Percentiles rank a stretch among this genome's conserved stretches.
Conservation (phyloP, 2,888 invertebrate genomes). For the Cecidostiba fungosa region DNA sequence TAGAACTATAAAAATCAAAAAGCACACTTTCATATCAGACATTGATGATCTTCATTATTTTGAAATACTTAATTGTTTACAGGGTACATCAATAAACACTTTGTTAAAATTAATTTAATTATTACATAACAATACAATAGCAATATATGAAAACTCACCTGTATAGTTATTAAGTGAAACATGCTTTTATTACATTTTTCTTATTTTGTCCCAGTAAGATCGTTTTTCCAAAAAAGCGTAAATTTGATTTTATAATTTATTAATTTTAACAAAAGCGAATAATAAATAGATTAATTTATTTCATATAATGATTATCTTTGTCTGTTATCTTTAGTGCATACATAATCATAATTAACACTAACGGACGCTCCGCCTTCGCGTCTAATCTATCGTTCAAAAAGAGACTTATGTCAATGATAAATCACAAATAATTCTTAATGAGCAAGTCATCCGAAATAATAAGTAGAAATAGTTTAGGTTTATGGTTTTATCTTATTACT, state of each 20-base stretch:
- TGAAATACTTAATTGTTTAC: constrained; percentile 13
- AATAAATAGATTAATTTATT: constrained; percentile 36
- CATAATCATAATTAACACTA: constrained; percentile 30
- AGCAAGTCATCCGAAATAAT: constrained; percentile 5
- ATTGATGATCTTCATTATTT: constrained; percentile 29
- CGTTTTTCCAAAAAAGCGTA: not conserved
- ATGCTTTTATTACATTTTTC: not conserved
- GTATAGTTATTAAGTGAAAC: not conserved
- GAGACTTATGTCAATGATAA: constrained; percentile 9
- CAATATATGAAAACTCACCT: not conserved
- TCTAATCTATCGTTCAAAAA: constrained; percentile 16
- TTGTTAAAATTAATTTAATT: not conserved
- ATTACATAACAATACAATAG: not conserved
- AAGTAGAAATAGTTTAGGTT: constrained; percentile 42
- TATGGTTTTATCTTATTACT: constrained; percentile 24
- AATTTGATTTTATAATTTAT: constrained; percentile 19
- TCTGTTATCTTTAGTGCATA: constrained; percentile 34
- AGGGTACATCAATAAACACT: not conserved
- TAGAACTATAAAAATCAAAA: constrained; percentile 49
- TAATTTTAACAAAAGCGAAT: not conserved
- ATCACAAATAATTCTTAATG: constrained; percentile 8
- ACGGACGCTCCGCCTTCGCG: constrained; percentile 54
- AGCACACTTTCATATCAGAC: constrained; percentile 36
- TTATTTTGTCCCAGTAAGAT: not conserved
- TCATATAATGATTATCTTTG: constrained; percentile 29